These are phyloP conservation scores for Moxostoma hubbsi DNA, from an alignment of 2,797 vertebrate genomes.

Conservation along the genomic window DNA sequence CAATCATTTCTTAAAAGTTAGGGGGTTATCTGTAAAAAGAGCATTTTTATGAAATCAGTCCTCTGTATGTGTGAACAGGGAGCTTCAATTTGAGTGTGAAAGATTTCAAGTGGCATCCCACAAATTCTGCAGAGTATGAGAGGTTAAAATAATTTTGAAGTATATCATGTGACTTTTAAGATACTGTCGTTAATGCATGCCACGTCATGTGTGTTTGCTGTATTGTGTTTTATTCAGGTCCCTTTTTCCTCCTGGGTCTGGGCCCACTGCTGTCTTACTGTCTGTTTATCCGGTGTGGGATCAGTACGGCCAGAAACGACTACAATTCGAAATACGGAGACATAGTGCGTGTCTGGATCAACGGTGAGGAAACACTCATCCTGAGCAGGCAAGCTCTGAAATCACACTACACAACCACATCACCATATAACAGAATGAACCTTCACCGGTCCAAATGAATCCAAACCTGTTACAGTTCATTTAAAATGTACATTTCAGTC, in stretches of 20 bases:
- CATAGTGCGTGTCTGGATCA: slow-evolving; percentile 92
- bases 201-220: neutral
- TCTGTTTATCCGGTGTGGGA: slow-evolving; percentile 92
- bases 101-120: too few species aligned
- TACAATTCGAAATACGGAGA: slow-evolving; percentile 93
- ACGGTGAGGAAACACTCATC: slow-evolving; percentile 91
- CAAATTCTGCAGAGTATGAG: too few species aligned
- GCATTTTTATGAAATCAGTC: too few species aligned
- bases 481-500: too few species aligned
- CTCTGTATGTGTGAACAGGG: too few species aligned
- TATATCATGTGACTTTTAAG: too few species aligned
- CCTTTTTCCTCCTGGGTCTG: slow-evolving; percentile 89
- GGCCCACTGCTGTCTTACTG: slow-evolving; percentile 89
- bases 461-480: slow-evolving; percentile 71
- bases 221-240: slow-evolving; percentile 75
- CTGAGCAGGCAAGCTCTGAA: slow-evolving; percentile 86
- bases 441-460: neutral
- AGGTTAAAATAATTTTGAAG: too few species aligned
- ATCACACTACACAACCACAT: neutral
- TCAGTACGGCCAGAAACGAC: slow-evolving; percentile 92
- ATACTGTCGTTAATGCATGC: too few species aligned
- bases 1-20: too few species aligned
- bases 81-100: too few species aligned
- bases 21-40: too few species aligned
- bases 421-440: neutral